These are phyloP conservation scores for Poeciliopsis infans DNA, from an alignment of 2,797 vertebrate genomes.

Conservation along the genomic window DNA sequence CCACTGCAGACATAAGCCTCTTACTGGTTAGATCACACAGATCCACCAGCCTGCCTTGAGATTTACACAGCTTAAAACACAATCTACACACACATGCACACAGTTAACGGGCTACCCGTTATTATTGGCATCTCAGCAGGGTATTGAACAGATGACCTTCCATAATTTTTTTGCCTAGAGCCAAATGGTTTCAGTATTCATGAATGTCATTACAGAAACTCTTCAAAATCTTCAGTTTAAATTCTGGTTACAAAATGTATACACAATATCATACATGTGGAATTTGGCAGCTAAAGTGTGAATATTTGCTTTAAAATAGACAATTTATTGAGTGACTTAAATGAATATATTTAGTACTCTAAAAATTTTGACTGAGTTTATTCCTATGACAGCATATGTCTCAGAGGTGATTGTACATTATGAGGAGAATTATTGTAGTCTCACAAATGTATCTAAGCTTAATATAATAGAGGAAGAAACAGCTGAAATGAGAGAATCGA, in stretches of 20 bases:
- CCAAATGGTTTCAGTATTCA: slow-evolving; percentile 31
- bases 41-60: slow-evolving; percentile 66
- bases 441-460: background rate
- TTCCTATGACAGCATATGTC: background rate
- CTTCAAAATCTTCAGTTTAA: slow-evolving; percentile 20
- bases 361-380: background rate
- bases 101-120: slow-evolving; percentile 10
- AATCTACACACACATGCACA: slow-evolving; percentile 21
- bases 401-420: background rate
- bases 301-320: background rate
- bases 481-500: background rate
- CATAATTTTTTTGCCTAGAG: slow-evolving; percentile 43
- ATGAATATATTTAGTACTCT: background rate
- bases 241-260: slow-evolving; percentile 29
- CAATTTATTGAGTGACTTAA: background rate
- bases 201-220: slow-evolving; percentile 22
- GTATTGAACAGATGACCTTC: slow-evolving; percentile 51
- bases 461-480: background rate
- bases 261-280: slow-evolving; percentile 3
- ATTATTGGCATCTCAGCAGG: slow-evolving; percentile 38
- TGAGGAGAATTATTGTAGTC: background rate
- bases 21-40: slow-evolving; percentile 76
- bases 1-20: slow-evolving; percentile 74
- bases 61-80: slow-evolving; percentile 68
- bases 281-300: background rate